Base-by-base conservation (phyloP, 2,888 invertebrate species). In the Drosophila percnosoma region DNA sequence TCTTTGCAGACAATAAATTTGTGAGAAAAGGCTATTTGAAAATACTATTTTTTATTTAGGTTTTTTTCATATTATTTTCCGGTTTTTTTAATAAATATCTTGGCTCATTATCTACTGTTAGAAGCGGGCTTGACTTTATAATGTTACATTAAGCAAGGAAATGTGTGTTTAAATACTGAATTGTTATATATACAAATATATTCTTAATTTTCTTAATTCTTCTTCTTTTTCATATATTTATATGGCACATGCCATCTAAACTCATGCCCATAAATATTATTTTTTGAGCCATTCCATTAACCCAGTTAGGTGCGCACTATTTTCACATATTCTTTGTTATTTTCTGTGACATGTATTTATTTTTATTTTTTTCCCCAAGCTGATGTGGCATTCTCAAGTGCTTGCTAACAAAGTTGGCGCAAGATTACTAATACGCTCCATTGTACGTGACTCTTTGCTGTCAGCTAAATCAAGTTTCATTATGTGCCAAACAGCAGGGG, bases 381-480 rank as follows among this genome's bases (percentile, higher is more conserved):
- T 59, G 58, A 65, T 80, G 68, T 62, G 68, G 72, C 78, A 78
- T 72, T 75, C 75, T 75, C 73, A 79, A 85, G 82, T 86, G 85
- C 84, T 81, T 79, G 73, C 81, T 76, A 83, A 82, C 82, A 78
- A 87, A 87, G 78, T 83, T 87, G 75, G 78, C 80, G 82, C 75
- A 83, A 82, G 82, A 87, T 86, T 85, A 80, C 85, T 83, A 83
- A 86, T 86, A 87, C 85, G 83, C 86, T 82, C 82, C 80, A 75
- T 85, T 83, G 86, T 83, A 87, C 86, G 86, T 87, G 86, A 87
- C 86, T 86, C 82, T 87, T 82, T 82, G 86, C 83, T 86, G 82
- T 86, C 86, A 82, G 83, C 87, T 85, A 82, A 87, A 87, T 86
- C 85, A 86, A 83, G 87, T 86, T 85, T 87, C 85, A 86, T 86